Base-by-base conservation (phyloP, 2,888 invertebrate genomes). In the Morpho helenor region DNA sequence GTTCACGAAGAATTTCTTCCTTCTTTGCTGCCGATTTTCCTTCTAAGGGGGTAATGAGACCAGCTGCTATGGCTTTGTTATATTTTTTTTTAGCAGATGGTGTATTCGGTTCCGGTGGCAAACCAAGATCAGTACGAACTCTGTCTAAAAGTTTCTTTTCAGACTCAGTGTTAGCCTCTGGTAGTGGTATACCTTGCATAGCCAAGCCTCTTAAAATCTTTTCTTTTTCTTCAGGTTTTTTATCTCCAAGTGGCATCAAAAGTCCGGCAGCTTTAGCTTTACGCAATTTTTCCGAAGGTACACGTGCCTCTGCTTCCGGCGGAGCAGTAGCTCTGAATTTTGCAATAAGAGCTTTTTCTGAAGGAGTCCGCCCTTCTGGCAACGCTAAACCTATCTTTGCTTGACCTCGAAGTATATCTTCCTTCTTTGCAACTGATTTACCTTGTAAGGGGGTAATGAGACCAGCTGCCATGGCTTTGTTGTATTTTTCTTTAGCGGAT, bases 361-460 rank as follows among this genome's bases (percentile, higher is more conserved):
- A 76, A 7, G 69, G 42, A 1, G 72, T 72, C 8, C 70, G 50
- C 0, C 73, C 75, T 62, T 68, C 72, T 2, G 74, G 74, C n/a
- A 75, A 53, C 1, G 69, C 65, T 8, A 75, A 41, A 0, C 74
- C 74, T 22, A 60, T 40, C 22, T 65, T 64, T 16, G 68, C 66
- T 59, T 67, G 62, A 3, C 56, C 67, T 63, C 58, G 65, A 2
- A 73, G 51, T 5, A 74, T 69, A 52, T 69, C 69, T 63, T 73
- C 71, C 63, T 76, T 74, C 58, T 75, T 62, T 2, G 57, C 56
- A 6, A 60, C 39, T 0, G 71, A 52, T 54, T 62, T 67, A 0
- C 75, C 76, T 65, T 71, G 70, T 48, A 76, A 57, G 1, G 76
- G 76, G 2, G 68, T 68, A 8, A 75, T 53, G 2, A 73, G 16